phyloP scores from a whole-genome alignment of 2,888 invertebrate species.

The Vesta saturnalis region DNA sequence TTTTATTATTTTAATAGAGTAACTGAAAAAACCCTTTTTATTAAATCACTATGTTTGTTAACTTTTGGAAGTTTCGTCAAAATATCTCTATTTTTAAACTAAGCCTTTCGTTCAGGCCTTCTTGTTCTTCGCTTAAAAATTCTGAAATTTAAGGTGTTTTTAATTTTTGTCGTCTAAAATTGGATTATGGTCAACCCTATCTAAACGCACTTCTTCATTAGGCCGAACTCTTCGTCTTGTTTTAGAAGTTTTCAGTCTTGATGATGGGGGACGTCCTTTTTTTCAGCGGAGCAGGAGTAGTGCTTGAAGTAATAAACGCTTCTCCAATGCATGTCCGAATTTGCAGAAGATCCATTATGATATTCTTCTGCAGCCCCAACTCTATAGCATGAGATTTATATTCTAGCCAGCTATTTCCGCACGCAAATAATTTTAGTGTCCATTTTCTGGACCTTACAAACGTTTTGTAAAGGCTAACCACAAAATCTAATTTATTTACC shows the following conservation, averaged over 20 bases:
- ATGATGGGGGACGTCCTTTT: not conserved
- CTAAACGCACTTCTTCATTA: not conserved
- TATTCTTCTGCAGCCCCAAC: not conserved
- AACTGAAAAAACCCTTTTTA: too few relatives aligned
- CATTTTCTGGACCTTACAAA: not conserved
- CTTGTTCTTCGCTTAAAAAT: too few relatives aligned
- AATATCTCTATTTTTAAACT: too few relatives aligned
- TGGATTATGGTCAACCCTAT: not conserved
- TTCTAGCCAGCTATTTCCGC: not conserved
- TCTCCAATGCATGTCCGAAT: not conserved
- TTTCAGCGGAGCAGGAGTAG: not conserved
- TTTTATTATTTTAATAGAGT: too few relatives aligned
- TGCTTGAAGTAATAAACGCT: not conserved
- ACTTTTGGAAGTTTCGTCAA: too few relatives aligned
- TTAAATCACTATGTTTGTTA: too few relatives aligned
- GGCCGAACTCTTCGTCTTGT: not conserved
- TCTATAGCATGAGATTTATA: not conserved
- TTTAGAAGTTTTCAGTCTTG: not conserved
- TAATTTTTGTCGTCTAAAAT: not conserved
- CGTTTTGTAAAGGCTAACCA: not conserved
- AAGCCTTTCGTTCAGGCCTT: too few relatives aligned
- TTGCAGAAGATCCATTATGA: not conserved
- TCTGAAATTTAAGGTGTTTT: too few relatives aligned
- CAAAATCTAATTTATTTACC: not conserved
- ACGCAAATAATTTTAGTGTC: not conserved